A percentile compares a stretch with the other conserved stretches of the same genome.
Evolutionary conservation across 2,113 vertebrate genomes (phyloP).

Genomic region (Nycticryphes semicollaris): DNA sequence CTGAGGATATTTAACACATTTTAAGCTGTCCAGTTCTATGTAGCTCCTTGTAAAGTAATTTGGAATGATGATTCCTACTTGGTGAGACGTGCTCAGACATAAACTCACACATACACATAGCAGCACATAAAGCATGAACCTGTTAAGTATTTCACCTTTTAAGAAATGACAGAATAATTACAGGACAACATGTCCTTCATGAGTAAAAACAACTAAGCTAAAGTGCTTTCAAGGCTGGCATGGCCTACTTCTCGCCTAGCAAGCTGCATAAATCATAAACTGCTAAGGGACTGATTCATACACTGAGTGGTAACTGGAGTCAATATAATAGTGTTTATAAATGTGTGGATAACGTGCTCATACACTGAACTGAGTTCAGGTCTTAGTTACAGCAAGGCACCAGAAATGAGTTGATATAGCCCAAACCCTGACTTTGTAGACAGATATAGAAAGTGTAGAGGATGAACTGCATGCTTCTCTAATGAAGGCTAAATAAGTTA

Average conservation of each 20-base stretch:
- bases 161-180: slow-evolving; percentile 82
- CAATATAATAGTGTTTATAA: not conserved
- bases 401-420: not conserved
- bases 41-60: slow-evolving; percentile 55
- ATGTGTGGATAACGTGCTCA: not conserved
- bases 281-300: slow-evolving; percentile 42
- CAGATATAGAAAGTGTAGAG: not conserved
- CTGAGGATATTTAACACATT: slow-evolving; percentile 55
- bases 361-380: not conserved
- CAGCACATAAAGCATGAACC: slow-evolving; percentile 60
- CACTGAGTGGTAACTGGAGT: slow-evolving; percentile 13
- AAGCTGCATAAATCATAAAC: slow-evolving; percentile 77
- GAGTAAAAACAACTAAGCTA: slow-evolving; percentile 74
- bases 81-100: slow-evolving; percentile 55
- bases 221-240: slow-evolving; percentile 76
- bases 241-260: slow-evolving; percentile 76
- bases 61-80: slow-evolving; percentile 51
- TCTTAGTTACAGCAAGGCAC: not conserved
- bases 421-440: not conserved
- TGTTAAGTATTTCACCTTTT: slow-evolving; percentile 77
- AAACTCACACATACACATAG: slow-evolving; percentile 13
- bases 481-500: not conserved
- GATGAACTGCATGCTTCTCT: not conserved
- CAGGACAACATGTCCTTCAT: slow-evolving; percentile 78
- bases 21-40: slow-evolving; percentile 55